Evolutionary conservation across 2,888 invertebrate genomes (phyloP), one percentile per base, ranked within the genome.

Genomic region (Escarpia spicata): DNA sequence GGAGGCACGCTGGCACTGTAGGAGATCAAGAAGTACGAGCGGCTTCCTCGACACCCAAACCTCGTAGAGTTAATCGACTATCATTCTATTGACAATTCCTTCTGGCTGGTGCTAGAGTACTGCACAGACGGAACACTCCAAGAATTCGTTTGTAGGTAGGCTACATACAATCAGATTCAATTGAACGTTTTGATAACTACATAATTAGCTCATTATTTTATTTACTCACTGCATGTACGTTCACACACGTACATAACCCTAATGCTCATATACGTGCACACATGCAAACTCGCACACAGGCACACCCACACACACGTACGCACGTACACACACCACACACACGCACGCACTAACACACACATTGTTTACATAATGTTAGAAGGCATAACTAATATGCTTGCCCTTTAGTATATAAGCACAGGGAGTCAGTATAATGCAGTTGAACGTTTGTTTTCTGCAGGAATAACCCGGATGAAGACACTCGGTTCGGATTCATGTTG

Each of bases 11-110:
- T n/a, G 26, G 92, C 92, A 31, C 58, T 92, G 75, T 37, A 92
- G 44, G 92, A 92, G 75, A 75, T 92, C 37, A 92, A 92, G 89
- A 92, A 92, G 15, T 92, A 60, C 92, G 37, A 75, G 92, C 92
- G 44, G 31, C 31, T 92, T 15, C 60, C 58, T n/a, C 37, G 12
- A 2, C 92, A 92, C 37, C 75, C 92, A 4, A 92, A 92, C 44
- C 12, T 92, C 60, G 92, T 92, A 15, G 10, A 31, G 31, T 37
- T 92, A 31, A 31, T 75, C 31, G 92, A 92, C n/a, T 92, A 60
- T 75, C 75, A 92, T n/a, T 92, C 31, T 89, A 3, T 26, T 12
- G 89, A 92, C 75, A 92, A 92, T 12, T 12, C 91, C 26, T 91
- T 91, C 52, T 91, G 91, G 91, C 43, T 91, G 45, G 91, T 91